Percentiles rank a stretch among this genome's conserved stretches.
These are phyloP conservation scores for Hyperopisus bebe DNA, from an alignment of 2,113 vertebrate genomes.

Conservation along the genomic window DNA sequence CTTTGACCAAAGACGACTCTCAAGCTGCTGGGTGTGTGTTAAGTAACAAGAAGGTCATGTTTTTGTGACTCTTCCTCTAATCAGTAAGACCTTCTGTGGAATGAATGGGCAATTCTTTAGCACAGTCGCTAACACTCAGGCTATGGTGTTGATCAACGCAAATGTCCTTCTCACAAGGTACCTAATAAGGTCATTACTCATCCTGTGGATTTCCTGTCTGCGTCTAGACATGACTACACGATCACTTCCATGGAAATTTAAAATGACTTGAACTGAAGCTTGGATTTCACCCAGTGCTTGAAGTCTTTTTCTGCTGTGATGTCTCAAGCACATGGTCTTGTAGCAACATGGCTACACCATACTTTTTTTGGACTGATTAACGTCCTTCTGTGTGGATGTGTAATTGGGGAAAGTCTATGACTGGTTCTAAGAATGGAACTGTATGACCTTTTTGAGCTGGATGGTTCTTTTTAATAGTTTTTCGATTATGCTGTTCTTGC, in stretches of 20 bases:
- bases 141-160: not conserved
- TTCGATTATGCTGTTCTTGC: not conserved
- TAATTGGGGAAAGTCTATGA: not conserved
- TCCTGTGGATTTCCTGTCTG: constrained; percentile 5
- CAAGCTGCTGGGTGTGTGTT: not conserved
- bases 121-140: not conserved
- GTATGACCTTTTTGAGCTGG: not conserved
- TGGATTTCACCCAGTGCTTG: constrained; percentile 6
- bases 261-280: constrained; percentile 9
- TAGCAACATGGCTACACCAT: not conserved
- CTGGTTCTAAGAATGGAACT: not conserved
- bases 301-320: constrained; percentile 1
- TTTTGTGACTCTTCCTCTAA: not conserved
- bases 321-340: not conserved
- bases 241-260: constrained; percentile 17
- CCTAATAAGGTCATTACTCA: constrained; percentile 18
- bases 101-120: not conserved
- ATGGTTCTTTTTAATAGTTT: constrained; percentile 1
- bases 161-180: constrained; percentile 13
- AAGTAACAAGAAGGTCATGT: not conserved
- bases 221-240: constrained; percentile 20
- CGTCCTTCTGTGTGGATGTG: not conserved
- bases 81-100: not conserved
- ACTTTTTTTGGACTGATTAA: not conserved
- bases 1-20: not conserved